Evolutionary conservation across 2,113 vertebrate genomes (phyloP), one percentile per base, ranked within the genome.

Genomic region (Mus pahari): DNA sequence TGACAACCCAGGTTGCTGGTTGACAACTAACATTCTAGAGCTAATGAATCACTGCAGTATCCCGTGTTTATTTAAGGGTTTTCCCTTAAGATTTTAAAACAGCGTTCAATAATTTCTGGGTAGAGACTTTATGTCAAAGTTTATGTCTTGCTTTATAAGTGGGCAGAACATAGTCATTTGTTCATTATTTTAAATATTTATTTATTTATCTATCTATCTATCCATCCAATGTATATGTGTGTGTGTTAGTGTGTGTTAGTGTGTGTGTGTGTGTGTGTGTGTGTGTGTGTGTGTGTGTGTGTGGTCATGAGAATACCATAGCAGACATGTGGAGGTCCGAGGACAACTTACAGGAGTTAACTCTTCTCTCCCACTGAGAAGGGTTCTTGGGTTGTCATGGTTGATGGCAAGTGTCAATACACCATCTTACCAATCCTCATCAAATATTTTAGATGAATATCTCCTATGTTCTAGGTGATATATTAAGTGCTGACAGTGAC

Each of bases 21-120:
- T 74, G 58, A 95, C 83, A 90, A 12, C 28, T 26, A 50, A 22
- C 24, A 22, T n/a, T 50, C 48, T 87, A 19, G 11, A 50, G 68
- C 90, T 62, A 75, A 50, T 19, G 36, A 42, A 53, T 53, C 36
- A 62, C 48, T 17, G n/a, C 1, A 45, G 26, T 45, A 13, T 39
- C 42, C 28, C 50, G 22, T 62, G 26, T 58, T 92, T 73, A 90
- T 42, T 81, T 87, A 74, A 48, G 64, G 33, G 3, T 73, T 66
- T 89, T 84, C 28, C 60, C 75, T 94, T 48, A 86, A 73, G 36
- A 78, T 64, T 91, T 93, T 84, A 68, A 97, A 94, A 60, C 58
- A 91, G 83, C 53, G 22, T 58, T 33, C 0, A 7, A 86, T 83
- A 39, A 42, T 62, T 90, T 79, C 66, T 24, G 73, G 93, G 10